Evolutionary conservation across 2,113 vertebrate species (phyloP).

Genomic region (Corythoichthys intestinalis): DNA sequence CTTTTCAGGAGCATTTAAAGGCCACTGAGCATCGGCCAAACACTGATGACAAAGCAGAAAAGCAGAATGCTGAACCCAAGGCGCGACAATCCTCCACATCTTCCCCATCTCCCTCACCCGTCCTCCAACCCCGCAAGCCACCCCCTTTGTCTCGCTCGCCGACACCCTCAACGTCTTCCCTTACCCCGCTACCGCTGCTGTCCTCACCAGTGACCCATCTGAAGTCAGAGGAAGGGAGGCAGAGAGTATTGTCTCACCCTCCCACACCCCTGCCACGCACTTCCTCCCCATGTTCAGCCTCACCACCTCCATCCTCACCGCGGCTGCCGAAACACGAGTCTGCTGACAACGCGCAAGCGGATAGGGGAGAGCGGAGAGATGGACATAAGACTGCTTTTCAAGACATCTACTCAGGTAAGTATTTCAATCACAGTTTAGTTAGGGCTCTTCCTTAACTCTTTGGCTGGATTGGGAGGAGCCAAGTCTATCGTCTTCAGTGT

Average conservation of each 20-base stretch:
- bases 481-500: too few relatives aligned
- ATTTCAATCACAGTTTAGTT: background rate
- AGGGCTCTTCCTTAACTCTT: too few relatives aligned
- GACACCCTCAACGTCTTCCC: constrained; percentile 73
- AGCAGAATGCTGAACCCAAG: constrained; percentile 80
- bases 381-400: constrained; percentile 79
- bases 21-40: constrained; percentile 81
- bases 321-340: constrained; percentile 83
- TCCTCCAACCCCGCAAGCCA: constrained; percentile 80
- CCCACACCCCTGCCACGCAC: constrained; percentile 77
- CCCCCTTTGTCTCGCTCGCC: constrained; percentile 72
- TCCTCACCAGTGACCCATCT: constrained; percentile 78
- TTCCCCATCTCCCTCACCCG: constrained; percentile 64
- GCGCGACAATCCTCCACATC: constrained; percentile 67
- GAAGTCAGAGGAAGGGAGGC: constrained; percentile 85
- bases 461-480: too few relatives aligned
- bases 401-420: constrained; percentile 82
- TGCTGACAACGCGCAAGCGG: constrained; percentile 72
- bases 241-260: constrained; percentile 76
- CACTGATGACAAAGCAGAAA: constrained; percentile 84
- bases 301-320: constrained; percentile 74
- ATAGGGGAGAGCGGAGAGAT: constrained; percentile 47
- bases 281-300: constrained; percentile 79
- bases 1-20: constrained; percentile 86
- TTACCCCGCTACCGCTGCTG: constrained; percentile 76